Base-by-base conservation (phyloP, 2,113 vertebrate genomes). In the Redunca redunca region DNA sequence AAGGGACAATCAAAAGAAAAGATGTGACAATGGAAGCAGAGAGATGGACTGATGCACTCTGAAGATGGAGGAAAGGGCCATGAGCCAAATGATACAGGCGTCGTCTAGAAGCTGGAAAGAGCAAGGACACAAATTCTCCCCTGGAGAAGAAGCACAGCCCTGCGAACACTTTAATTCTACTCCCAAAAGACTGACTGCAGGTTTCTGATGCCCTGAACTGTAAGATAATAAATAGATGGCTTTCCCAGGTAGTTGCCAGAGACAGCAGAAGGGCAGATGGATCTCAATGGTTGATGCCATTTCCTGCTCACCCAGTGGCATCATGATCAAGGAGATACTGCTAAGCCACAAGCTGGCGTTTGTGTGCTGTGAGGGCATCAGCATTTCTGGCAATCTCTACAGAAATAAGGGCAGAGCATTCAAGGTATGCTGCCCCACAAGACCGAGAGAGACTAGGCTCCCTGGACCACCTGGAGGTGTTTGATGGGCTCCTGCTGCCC, bases 391-490 rank as follows among this genome's bases (percentile, higher is more conserved):
- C 21, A 78, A 78, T 23, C 53, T 53, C 36, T 62, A 53, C 28
- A 85, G 83, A 90, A 95, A 62, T n/a, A 62, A 77, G 64, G n/a
- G 26, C 9, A 77, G n/a, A n/a, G 26, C 43, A n/a, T 14, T 84
- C 15, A 23, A 52, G 19, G 43, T 50, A 2, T 99, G 99, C 98
- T 99, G 50, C 99, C 99, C 99, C 28, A 99, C 93, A 99, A 99
- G 98, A 99, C 99, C 95, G 99, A 99, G 98, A 87, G 98, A 95
- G 99, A 99, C 23, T 99, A 99, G 98, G 99, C 99, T 95, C 99
- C 77, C 98, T 99, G 91, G 4, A 99, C 99, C 98, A 98, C 96
- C 98, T 99, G 98, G 99, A 99, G 98, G 99, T 99, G 97, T 99
- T 99, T 6, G 99, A 99, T 62, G 99, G 99, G 10, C 99, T 99